Evolutionary conservation across 1,140 invertebrate species (phyloP), one percentile per base, ranked within the genome.

Genomic region (Sminthurinus signatus): DNA sequence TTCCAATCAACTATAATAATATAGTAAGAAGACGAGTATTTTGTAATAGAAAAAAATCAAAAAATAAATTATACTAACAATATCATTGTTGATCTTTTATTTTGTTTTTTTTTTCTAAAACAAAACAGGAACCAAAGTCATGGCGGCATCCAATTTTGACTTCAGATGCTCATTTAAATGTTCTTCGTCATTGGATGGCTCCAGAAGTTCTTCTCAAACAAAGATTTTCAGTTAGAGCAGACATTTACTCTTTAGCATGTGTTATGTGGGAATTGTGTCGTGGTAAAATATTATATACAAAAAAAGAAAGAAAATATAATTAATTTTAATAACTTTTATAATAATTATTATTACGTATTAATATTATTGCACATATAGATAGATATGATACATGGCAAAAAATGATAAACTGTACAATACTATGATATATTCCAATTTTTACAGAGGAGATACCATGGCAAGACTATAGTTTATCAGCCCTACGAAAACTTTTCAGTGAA

Each of bases 231-330:
- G 64, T 67, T 21, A 60, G 66, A 19, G 76, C 75, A 23, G 79
- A 80, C 62, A 69, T 80, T 28, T 80, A 80, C 72, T 76, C 77
- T 60, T 73, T 77, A 59, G 76, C 76, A 62, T 74, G 71, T 58
- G 72, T 80, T 39, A 73, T 80, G 19, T 80, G 78, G 78, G 79
- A 80, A 70, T 69, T 78, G 51, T 71, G 75, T 55, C 59, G 73
- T 46, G 74, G 69, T 59, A 56, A 31, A 31, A 8, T 54, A 28
- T n/a, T n/a, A n/a, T n/a, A n/a, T n/a, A n/a, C n/a, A n/a, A n/a
- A n/a, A n/a, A n/a, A n/a, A n/a, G n/a, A n/a, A n/a, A n/a, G n/a
- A n/a, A n/a, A n/a, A n/a, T n/a, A n/a, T n/a, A n/a, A n/a, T n/a
- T n/a, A n/a, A n/a, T n/a, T n/a, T n/a, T n/a, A n/a, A n/a, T n/a